A percentile compares a stretch with the other conserved stretches of the same genome.
These are phyloP conservation scores for Dicerorhinus sumatrensis DNA, from an alignment of 2,113 vertebrate species.

Conservation along the genomic window DNA sequence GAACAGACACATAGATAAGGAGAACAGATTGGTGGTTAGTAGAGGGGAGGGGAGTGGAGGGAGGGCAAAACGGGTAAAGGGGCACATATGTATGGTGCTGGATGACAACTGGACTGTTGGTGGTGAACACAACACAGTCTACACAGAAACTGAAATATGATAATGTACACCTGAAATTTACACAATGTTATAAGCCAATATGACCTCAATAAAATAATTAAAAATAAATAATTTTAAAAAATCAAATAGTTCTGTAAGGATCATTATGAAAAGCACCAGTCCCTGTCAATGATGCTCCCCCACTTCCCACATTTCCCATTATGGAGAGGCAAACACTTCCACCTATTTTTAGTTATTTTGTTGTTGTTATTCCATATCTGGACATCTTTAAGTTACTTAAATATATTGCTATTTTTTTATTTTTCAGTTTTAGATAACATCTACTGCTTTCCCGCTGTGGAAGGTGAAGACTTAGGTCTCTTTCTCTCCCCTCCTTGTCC, in stretches of 20 bases:
- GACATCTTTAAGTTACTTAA: neutral
- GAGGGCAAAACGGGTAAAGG: too few species aligned
- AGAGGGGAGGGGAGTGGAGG: too few species aligned
- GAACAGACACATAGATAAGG: too few species aligned
- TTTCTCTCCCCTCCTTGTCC: neutral
- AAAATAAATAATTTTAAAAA: too few species aligned
- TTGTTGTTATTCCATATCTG: neutral
- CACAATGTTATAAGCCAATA: too few species aligned
- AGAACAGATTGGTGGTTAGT: too few species aligned
- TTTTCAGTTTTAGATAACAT: neutral
- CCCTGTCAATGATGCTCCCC: fast-evolving
- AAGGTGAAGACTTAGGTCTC: neutral
- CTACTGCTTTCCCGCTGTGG: neutral
- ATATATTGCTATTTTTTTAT: neutral
- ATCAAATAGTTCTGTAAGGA: neutral
- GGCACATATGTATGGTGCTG: too few species aligned
- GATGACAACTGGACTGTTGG: too few species aligned
- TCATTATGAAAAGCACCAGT: neutral
- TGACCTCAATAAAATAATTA: too few species aligned
- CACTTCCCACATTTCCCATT: neutral
- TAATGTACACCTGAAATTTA: too few species aligned
- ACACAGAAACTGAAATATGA: too few species aligned
- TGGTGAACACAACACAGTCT: too few species aligned
- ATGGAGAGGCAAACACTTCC: neutral
- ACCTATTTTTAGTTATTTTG: neutral